Evolutionary conservation across 23 tunicate species (phyloP).

Genomic region (Styela clava): DNA sequence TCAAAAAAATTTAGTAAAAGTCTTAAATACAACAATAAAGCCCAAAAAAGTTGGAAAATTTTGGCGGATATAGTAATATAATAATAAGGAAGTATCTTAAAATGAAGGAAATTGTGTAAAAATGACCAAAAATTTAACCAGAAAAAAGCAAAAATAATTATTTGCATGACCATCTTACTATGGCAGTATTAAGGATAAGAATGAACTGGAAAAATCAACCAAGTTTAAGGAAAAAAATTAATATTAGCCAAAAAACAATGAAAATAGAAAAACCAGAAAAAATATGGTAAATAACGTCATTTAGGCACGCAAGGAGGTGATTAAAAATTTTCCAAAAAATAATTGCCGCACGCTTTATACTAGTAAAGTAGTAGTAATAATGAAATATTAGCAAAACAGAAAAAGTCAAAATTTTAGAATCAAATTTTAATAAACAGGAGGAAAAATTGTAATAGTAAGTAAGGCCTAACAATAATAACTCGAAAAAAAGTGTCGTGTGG

Average conservation of each 20-base stretch:
- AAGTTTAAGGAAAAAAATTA: neutral
- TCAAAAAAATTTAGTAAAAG: constrained; percentile 5
- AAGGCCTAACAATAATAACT: neutral
- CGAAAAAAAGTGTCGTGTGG: neutral
- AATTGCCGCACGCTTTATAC: neutral
- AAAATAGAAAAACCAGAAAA: neutral
- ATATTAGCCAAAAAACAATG: neutral
- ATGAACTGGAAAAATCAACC: neutral
- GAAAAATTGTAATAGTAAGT: too few relatives aligned
- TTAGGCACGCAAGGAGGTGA: neutral
- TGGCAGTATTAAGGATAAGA: neutral
- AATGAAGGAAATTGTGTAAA: neutral
- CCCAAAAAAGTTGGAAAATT: constrained; percentile 1
- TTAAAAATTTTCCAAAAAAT: neutral
- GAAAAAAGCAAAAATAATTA: neutral
- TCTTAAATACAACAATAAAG: constrained; percentile 11
- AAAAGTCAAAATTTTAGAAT: neutral
- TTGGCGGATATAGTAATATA: constrained; percentile 3
- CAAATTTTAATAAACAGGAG: neutral
- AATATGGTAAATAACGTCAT: neutral
- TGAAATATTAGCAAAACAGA: neutral
- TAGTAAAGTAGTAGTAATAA: neutral
- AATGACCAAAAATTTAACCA: neutral
- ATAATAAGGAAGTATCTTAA: neutral
- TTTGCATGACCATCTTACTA: neutral